phyloP scores from a whole-genome alignment of 2,113 vertebrate genomes.

The Potamarius usumacintae region DNA sequence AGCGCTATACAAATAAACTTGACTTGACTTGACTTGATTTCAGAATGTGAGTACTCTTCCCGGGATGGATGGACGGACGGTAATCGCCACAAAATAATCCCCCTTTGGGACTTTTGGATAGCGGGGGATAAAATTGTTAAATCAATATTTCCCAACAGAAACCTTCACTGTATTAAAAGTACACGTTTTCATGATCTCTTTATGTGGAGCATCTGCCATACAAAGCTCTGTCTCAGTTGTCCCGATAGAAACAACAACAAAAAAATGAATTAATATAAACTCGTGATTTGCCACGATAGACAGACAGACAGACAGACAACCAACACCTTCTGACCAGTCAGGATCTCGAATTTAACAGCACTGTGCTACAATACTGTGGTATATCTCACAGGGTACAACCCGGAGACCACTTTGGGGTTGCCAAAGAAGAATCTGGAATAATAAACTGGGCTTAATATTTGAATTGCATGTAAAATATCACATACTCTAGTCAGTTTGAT shows the following conservation, averaged over 20 bases:
- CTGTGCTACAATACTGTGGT: background rate
- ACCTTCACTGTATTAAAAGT: background rate
- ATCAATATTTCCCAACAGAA: background rate
- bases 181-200: background rate
- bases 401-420: background rate
- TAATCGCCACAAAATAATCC: too few relatives aligned
- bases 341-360: background rate
- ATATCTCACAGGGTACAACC: background rate
- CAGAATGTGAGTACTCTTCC: too few relatives aligned
- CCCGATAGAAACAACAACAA: background rate
- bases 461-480: constrained; percentile 1
- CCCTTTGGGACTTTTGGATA: too few relatives aligned
- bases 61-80: too few relatives aligned
- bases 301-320: too few relatives aligned
- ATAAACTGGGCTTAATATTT: background rate
- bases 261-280: background rate
- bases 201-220: background rate
- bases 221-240: background rate
- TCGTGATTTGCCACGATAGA: background rate
- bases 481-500: background rate
- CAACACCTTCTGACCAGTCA: background rate
- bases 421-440: background rate
- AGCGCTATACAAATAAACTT: too few relatives aligned
- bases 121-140: background rate
- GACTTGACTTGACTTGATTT: too few relatives aligned